phyloP scores from a whole-genome alignment of 2,797 vertebrate genomes.

The Dryobates pubescens region DNA sequence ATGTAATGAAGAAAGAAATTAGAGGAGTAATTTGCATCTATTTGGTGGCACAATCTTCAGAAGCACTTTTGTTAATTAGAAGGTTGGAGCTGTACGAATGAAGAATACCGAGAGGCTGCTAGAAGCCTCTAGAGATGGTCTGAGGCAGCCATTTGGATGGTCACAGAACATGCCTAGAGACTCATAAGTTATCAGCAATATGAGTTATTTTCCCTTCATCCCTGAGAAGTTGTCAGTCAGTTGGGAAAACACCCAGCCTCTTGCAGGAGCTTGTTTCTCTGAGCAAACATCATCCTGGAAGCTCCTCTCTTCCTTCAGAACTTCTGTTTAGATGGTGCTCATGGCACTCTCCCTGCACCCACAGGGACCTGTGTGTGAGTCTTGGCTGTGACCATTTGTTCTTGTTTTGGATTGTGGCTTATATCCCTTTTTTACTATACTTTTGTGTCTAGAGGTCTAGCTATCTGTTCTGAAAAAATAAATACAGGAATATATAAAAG shows the following conservation, averaged over 20 bases:
- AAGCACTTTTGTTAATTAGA: conserved; percentile 54
- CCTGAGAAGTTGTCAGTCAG: neutral
- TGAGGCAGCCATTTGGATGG: neutral
- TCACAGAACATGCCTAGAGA: neutral
- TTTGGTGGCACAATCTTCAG: conserved; percentile 30
- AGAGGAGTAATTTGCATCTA: conserved; percentile 51
- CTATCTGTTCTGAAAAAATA: neutral
- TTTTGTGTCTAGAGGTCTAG: neutral
- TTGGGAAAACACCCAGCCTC: neutral
- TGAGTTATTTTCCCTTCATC: conserved; percentile 8
- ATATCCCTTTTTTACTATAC: conserved; percentile 7
- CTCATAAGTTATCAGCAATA: neutral
- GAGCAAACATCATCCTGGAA: neutral
- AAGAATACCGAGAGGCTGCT: neutral
- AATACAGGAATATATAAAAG: neutral
- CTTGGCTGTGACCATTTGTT: neutral
- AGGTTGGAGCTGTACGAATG: neutral
- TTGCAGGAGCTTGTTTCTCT: neutral
- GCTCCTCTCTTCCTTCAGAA: neutral
- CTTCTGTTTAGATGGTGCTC: neutral
- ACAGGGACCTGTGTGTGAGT: neutral
- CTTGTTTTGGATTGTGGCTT: neutral
- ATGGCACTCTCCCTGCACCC: neutral
- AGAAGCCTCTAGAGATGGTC: conserved; percentile 14
- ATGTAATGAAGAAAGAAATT: conserved; percentile 54